Conservation (phyloP, 2,888 invertebrate genomes). For the Zelleria hepariella region DNA sequence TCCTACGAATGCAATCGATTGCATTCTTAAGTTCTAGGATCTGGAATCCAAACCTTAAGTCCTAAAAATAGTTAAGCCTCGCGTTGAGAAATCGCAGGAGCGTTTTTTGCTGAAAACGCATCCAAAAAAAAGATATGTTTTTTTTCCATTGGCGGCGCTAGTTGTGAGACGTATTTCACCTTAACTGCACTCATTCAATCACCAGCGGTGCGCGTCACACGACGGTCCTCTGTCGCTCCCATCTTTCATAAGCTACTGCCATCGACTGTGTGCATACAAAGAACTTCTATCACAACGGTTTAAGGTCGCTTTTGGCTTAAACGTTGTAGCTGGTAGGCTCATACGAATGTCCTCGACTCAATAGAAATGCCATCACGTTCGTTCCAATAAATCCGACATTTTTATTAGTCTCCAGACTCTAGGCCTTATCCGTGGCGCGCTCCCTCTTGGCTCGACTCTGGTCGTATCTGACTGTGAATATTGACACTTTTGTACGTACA, state of each 20-base stretch:
- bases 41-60: no score
- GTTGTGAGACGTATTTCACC: not conserved
- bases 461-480: not conserved
- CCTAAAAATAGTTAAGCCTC: no score
- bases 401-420: not conserved
- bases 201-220: not conserved
- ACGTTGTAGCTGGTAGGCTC: not conserved
- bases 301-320: not conserved
- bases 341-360: constrained; percentile 1
- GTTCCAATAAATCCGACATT: constrained; percentile 3
- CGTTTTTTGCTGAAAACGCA: no score
- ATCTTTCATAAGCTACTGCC: not conserved
- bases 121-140: no score
- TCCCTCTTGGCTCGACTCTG: not conserved
- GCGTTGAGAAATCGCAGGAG: no score
- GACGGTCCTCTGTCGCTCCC: not conserved
- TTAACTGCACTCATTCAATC: not conserved
- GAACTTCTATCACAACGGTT: not conserved
- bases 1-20: no score
- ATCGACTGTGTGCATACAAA: not conserved
- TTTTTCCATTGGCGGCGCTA: no score
- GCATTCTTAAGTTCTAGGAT: no score
- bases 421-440: not conserved
- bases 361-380: constrained; percentile 3
- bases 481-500: not conserved